Evolutionary conservation across 2,113 vertebrate genomes (phyloP).

Genomic region (Vombatus ursinus): DNA sequence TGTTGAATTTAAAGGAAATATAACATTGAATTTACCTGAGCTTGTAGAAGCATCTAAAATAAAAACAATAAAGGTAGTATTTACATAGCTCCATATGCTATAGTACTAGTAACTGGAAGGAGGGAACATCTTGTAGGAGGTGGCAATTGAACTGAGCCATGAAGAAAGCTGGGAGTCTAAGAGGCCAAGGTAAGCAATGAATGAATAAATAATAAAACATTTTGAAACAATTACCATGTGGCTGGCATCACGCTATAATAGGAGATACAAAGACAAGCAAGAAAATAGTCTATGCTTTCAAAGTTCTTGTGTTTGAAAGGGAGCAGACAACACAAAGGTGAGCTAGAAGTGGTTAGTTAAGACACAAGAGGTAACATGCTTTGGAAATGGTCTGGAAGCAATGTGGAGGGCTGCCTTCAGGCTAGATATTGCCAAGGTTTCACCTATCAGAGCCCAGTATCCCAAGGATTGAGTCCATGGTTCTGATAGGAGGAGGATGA

Average conservation of each 20-base stretch:
- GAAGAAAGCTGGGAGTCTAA: neutral
- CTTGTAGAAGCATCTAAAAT: neutral
- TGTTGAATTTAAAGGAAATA: neutral
- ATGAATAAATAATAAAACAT: neutral
- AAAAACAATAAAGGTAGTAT: neutral
- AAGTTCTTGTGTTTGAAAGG: neutral
- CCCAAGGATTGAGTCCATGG: neutral
- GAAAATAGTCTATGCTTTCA: neutral
- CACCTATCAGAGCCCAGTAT: neutral
- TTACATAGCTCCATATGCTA: neutral
- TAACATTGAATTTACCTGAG: neutral
- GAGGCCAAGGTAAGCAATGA: neutral
- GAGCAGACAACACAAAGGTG: neutral
- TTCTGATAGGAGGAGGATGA: neutral
- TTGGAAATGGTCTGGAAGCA: neutral
- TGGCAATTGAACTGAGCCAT: neutral
- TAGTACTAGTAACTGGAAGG: neutral
- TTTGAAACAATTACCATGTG: neutral
- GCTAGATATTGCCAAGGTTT: neutral
- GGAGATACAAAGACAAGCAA: neutral
- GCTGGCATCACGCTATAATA: neutral
- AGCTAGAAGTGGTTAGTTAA: neutral
- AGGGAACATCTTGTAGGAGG: neutral
- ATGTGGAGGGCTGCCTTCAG: neutral
- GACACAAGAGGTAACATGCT: rapidly evolving